Base-by-base conservation (phyloP, 2,888 invertebrate genomes). In the Caenorhabditis japonica region DNA sequence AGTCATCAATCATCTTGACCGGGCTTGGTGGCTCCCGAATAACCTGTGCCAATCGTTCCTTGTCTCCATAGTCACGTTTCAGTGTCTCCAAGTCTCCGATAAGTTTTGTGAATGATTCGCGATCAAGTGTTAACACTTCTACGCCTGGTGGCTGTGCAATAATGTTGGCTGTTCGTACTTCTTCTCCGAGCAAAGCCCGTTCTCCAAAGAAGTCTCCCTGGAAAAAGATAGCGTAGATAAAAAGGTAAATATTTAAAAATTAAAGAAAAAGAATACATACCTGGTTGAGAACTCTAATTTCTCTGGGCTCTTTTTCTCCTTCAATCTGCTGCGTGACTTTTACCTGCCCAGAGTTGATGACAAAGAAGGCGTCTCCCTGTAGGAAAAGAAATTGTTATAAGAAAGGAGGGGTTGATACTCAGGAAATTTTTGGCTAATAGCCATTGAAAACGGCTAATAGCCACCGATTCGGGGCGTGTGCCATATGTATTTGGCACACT, bases 191-290 rank as follows among this genome's bases (percentile, higher is more conserved):
- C 33, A 95, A 90, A 0, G 95, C 95, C 85, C 93, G 92, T 86
- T 95, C 94, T 0, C 95, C 95, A 88, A 95, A 95, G 88, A 93
- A 95, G 73, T 94, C 92, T 0, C 94, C 94, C 75, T 81, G 51
- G 13, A 66, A 49, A 19, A n/a, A n/a, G 17, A n/a, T n/a, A 12
- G 3, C 8, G 1, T 27, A n/a, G 17, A n/a, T n/a, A n/a, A n/a
- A n/a, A n/a, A n/a, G n/a, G n/a, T n/a, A n/a, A n/a, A n/a, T n/a
- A n/a, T n/a, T n/a, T n/a, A n/a, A n/a, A n/a, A 13, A 8, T 41
- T 12, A 1, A 41, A 27, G 8, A 5, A 10, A 12, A n/a, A 4
- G 41, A 23, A 19, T 25, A 10, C 39, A 25, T 59, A 78, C 78
- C 66, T 85, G 85, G 43, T 75, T 91, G 21, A 94, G 90, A 10